Percentiles rank a stretch among this genome's conserved stretches.
phyloP scores from a whole-genome alignment of 2,113 vertebrate genomes.

The Galbula dea region DNA sequence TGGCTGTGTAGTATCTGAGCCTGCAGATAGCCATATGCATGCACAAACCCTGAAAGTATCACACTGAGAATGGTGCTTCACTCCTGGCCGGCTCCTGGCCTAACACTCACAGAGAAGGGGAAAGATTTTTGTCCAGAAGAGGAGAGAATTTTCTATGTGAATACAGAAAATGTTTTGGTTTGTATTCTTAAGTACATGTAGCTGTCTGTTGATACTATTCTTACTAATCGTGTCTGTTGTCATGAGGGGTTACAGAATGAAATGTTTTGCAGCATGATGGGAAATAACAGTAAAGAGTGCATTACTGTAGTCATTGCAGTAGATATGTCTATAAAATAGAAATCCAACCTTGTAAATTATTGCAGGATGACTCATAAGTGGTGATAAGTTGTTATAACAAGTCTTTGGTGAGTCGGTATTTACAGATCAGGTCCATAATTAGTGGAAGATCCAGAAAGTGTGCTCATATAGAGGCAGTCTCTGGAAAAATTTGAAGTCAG shows the following conservation, averaged over 20 bases:
- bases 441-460: neutral
- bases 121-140: neutral
- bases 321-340: neutral
- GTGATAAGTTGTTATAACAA: neutral
- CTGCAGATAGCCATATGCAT: neutral
- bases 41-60: neutral
- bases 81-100: neutral
- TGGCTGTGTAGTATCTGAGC: neutral
- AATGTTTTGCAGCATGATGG: neutral
- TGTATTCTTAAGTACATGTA: neutral
- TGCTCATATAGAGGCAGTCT: neutral
- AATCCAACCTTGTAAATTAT: neutral
- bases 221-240: neutral
- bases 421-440: neutral
- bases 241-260: neutral
- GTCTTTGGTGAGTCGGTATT: neutral
- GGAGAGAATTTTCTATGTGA: neutral
- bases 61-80: neutral
- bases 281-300: neutral
- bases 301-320: neutral
- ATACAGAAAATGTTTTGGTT: neutral
- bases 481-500: neutral
- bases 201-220: neutral
- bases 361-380: neutral
- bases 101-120: neutral